Base-by-base conservation (phyloP, 2,888 invertebrate genomes). In the Ectemnius continuus region DNA sequence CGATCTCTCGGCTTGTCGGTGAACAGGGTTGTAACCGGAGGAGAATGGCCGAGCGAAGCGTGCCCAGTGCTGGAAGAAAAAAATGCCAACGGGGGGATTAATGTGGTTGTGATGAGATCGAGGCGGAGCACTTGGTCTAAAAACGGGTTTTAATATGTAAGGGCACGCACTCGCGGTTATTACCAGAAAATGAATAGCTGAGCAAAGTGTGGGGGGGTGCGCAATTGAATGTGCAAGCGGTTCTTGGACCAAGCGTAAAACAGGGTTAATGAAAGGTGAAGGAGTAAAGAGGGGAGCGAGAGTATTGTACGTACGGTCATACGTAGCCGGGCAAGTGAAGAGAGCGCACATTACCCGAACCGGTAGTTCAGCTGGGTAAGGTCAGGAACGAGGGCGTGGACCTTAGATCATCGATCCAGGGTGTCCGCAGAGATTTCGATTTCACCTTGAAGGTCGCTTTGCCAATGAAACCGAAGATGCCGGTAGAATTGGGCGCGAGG, bases 371-470 rank as follows among this genome's bases (percentile, higher is more conserved):
- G 45, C 65, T 78, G 71, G 68, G 77, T 61, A 70, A 78, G 73
- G 66, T 75, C 75, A 73, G 77, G 62, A 70, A 65, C 74, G 67
- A 65, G 73, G 74, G 66, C 70, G 75, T 70, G 62, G 75, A 73
- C 69, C 78, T 78, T 82, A 56, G 67, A 63, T 73, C 70, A 70
- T 78, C 61, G 70, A 75, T 79, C 52, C 64, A 66, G 67, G 67
- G 69, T 64, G 69, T 74, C 69, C 62, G 57, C 48, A 76, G 74
- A 74, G 74, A 76, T 70, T 81, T 75, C 70, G 74, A 76, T 71
- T 59, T 61, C 65, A 62, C 70, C 71, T 75, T 58, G 81, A 64
- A 70, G 81, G 74, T 74, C 70, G 66, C 61, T 48, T n/a, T 13
- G 76, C 65, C 64, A 64, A 62, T 67, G 67, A 59, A 61, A 75